Conservation (phyloP, 1,140 invertebrate species). For the Drosophila ogumai region DNA sequence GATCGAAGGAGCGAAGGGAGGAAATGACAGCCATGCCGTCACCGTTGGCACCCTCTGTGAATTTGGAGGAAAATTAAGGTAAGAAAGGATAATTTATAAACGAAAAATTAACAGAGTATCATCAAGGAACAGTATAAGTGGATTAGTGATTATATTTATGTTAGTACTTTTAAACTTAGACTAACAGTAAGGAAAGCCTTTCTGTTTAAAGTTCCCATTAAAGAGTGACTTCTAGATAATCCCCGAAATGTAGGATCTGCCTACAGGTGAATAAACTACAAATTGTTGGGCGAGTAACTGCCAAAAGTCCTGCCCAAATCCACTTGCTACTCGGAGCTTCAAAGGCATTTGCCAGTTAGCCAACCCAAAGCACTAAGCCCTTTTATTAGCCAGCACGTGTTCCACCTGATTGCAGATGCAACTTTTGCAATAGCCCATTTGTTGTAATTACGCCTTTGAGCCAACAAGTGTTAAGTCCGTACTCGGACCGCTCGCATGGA, state of each 20-base stretch:
- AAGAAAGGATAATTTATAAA: neutral
- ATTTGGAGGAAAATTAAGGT: neutral
- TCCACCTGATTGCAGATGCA: conserved; percentile 72
- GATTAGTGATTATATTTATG: neutral
- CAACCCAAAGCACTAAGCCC: conserved; percentile 53
- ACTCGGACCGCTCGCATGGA: conserved; percentile 13
- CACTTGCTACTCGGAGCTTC: conserved; percentile 32
- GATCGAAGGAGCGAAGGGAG: conserved; percentile 95
- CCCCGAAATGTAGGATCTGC: neutral
- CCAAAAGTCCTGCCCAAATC: conserved; percentile 49
- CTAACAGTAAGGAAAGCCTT: neutral
- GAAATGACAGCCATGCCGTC: conserved; percentile 98
- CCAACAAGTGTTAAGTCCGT: conserved; percentile 77
- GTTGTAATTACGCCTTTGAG: conserved; percentile 81
- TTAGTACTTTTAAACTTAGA: neutral
- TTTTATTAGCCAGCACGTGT: conserved; percentile 71
- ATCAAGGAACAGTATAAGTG: neutral
- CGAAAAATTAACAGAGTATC: neutral
- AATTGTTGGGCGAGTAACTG: conserved; percentile 22
- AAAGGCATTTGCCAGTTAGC: conserved; percentile 75
- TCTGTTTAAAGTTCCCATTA: neutral
- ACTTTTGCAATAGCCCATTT: conserved; percentile 66
- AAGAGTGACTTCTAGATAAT: neutral
- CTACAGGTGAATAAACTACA: conserved; percentile 42
- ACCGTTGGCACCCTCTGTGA: conserved; percentile 95